These are phyloP conservation scores for Opisthocomus hoazin DNA, from an alignment of 2,113 vertebrate genomes.

Conservation along the genomic window DNA sequence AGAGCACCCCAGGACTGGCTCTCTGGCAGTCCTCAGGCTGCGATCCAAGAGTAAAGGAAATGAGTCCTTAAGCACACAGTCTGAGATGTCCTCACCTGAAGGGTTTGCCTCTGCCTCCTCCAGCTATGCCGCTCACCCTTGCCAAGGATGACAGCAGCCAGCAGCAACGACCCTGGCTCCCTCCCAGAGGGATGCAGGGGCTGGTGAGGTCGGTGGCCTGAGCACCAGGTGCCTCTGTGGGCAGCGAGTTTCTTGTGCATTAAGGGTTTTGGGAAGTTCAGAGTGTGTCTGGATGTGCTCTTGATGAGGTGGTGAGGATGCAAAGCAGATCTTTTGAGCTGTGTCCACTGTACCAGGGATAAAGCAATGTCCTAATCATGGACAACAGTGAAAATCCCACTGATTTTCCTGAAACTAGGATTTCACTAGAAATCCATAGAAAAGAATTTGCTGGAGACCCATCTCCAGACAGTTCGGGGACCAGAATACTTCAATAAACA, in stretches of 20 bases:
- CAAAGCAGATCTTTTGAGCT: neutral
- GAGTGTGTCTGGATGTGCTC: neutral
- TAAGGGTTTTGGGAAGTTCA: rapidly evolving
- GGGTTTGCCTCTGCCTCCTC: neutral
- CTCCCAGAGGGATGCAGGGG: neutral
- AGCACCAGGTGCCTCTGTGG: neutral
- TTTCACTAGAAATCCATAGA: neutral
- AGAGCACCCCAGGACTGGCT: neutral
- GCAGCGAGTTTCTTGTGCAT: neutral
- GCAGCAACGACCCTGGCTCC: neutral
- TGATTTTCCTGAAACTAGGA: neutral
- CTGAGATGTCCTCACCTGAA: neutral
- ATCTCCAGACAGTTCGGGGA: neutral
- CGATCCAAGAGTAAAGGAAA: neutral
- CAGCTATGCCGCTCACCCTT: neutral
- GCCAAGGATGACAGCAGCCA: neutral
- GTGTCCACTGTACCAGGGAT: neutral
- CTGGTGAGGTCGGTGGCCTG: neutral
- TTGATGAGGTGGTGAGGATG: neutral
- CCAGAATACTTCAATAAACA: neutral
- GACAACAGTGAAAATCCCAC: neutral
- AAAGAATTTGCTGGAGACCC: neutral
- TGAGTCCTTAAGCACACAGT: neutral
- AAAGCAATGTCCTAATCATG: neutral
- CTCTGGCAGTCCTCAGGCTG: neutral